Percentiles rank a stretch among this genome's conserved stretches.
Conservation (phyloP, 1,140 invertebrate species). For the Leptinotarsa lineolata region DNA sequence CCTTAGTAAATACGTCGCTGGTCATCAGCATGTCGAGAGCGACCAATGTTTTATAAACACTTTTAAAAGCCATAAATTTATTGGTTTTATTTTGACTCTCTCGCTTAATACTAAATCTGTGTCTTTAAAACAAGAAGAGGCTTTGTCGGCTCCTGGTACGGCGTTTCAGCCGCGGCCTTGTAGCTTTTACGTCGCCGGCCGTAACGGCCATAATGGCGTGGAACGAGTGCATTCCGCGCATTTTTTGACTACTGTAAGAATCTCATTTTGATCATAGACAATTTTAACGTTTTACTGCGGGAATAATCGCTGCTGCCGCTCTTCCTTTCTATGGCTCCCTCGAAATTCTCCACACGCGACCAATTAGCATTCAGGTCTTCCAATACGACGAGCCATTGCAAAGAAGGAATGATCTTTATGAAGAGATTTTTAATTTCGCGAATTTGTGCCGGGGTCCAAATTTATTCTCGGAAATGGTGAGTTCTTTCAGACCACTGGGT, state of each 20-base stretch:
- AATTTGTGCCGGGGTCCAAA: not conserved
- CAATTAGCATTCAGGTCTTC: conserved; percentile 18
- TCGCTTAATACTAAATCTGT: conserved; percentile 54
- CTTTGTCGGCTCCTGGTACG: conserved; percentile 50
- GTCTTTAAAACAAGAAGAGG: conserved; percentile 49
- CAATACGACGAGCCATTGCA: not conserved
- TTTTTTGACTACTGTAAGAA: conserved; percentile 57
- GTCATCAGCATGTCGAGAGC: conserved; percentile 45
- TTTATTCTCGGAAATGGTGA: too few relatives aligned
- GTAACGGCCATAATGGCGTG: conserved; percentile 40
- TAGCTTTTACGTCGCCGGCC: conserved; percentile 26
- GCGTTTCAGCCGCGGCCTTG: conserved; percentile 30
- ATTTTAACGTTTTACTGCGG: conserved; percentile 37
- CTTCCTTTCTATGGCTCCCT: not conserved
- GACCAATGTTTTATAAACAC: conserved; percentile 53
- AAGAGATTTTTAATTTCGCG: conserved; percentile 14
- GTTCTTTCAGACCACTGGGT: too few relatives aligned
- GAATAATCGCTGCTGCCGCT: conserved; percentile 7
- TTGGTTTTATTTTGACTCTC: conserved; percentile 50
- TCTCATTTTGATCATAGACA: conserved; percentile 54
- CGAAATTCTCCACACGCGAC: conserved; percentile 20
- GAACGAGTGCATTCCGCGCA: conserved; percentile 44
- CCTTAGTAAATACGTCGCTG: conserved; percentile 32
- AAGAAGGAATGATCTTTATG: not conserved
- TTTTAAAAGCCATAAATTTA: conserved; percentile 53